Conservation (phyloP, 2,113 vertebrate species). For the Heliornis fulica region DNA sequence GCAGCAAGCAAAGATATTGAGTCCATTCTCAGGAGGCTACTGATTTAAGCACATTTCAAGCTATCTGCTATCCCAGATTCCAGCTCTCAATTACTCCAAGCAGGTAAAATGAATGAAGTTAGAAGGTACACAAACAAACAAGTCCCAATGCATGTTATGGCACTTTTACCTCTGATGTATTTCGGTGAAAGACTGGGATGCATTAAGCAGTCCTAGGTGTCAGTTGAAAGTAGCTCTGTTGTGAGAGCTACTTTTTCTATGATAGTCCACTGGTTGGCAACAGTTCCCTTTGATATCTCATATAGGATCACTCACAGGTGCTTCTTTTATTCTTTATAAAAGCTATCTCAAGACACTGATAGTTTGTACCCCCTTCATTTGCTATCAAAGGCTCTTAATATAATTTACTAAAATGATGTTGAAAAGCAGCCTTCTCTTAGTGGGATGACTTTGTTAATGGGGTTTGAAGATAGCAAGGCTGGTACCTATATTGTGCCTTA, state of each 20-base stretch:
- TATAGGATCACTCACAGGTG: background rate
- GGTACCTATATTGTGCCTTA: background rate
- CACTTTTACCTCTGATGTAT: background rate
- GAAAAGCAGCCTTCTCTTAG: background rate
- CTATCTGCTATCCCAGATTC: background rate
- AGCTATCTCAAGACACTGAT: background rate
- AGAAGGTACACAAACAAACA: background rate
- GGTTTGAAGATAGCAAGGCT: background rate
- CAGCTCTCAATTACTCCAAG: background rate
- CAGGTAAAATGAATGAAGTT: background rate
- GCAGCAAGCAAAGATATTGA: background rate
- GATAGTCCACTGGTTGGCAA: background rate
- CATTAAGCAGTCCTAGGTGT: background rate
- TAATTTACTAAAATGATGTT: background rate
- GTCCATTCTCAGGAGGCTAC: background rate
- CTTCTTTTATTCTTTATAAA: conserved; percentile 16
- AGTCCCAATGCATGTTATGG: background rate
- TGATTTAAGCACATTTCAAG: background rate
- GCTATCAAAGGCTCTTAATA: conserved; percentile 20
- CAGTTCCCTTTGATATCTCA: conserved; percentile 6
- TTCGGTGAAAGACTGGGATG: background rate
- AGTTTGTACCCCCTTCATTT: background rate
- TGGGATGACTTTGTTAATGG: background rate
- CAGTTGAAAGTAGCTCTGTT: background rate
- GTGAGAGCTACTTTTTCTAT: background rate